Evolutionary conservation across 2,888 invertebrate species (phyloP), one percentile per base, ranked within the genome.

Genomic region (Dynastes hyllus): DNA sequence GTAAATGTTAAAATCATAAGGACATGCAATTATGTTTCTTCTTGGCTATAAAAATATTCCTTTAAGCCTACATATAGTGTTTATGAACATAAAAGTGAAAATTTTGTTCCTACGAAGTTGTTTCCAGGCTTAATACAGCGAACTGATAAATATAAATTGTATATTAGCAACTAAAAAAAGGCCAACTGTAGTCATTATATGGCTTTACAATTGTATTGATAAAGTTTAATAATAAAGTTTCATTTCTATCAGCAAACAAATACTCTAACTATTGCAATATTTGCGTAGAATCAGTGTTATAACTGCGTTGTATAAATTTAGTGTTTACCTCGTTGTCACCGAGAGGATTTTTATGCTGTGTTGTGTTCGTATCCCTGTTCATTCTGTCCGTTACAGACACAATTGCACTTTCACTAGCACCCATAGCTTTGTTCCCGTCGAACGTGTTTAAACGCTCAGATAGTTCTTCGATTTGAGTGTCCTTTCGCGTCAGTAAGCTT

Each of bases 311-410:
- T 32, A 65, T n/a, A 29, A 70, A 2, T 40, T 5, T 58, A 73
- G 32, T 40, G 37, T 58, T 73, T 73, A 87, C 87, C 87, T 87
- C 87, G 81, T 85, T 84, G 70, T 84, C 81, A 79, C 40, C 58
- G 58, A 58, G 61, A 11, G 73, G 73, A 40, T 73, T 73, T 58
- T 58, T 58, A 22, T 73, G 58, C 58, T 55, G 73, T 16, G 58
- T 58, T n/a, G 58, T 55, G 58, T 55, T 37, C 16, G 40, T 40
- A 37, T 58, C 58, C 40, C 58, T 58, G 37, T 37, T 55, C 58
- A 40, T 13, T 22, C 73, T 73, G 45, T 73, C 73, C 55, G 58
- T 11, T 37, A 40, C 11, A n/a, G 73, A 40, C 55, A 73, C 73
- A 58, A 73, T n/a, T 9, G 73, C 73, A 73, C 58, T 58, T 58